A percentile compares a stretch with the other conserved stretches of the same genome.
phyloP scores from a whole-genome alignment of 2,113 vertebrate genomes.

The Peucedramus taeniatus region DNA sequence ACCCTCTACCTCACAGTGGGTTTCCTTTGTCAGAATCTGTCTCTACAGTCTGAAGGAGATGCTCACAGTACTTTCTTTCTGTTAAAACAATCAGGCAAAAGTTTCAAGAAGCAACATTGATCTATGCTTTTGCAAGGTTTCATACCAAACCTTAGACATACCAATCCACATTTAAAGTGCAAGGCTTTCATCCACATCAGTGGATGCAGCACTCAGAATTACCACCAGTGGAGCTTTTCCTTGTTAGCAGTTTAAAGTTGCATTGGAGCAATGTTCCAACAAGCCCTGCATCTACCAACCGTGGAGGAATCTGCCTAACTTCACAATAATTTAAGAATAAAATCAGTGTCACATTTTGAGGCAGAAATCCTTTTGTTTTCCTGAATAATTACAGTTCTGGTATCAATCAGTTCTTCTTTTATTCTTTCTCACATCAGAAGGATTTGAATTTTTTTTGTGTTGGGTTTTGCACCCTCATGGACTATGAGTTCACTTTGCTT shows the following conservation, averaged over 20 bases:
- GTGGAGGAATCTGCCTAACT: not conserved
- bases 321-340: not conserved
- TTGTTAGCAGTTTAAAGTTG: not conserved
- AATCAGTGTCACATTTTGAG: rapidly evolving
- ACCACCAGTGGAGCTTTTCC: not conserved
- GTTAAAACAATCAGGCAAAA: not conserved
- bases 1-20: no score
- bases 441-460: not conserved
- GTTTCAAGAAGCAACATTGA: not conserved
- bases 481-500: not conserved
- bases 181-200: not conserved
- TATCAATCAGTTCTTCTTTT: not conserved
- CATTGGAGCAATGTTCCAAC: not conserved
- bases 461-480: not conserved
- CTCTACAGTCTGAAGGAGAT: not conserved
- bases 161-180: not conserved
- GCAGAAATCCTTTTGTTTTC: not conserved
- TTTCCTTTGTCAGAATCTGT: not conserved
- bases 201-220: not conserved
- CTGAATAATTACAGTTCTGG: not conserved
- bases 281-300: not conserved
- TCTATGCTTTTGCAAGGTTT: not conserved
- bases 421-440: not conserved
- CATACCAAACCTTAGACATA: not conserved
- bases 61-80: not conserved